These are phyloP conservation scores for Hepsetus odoe DNA, from an alignment of 2,113 vertebrate genomes.

Conservation along the genomic window DNA sequence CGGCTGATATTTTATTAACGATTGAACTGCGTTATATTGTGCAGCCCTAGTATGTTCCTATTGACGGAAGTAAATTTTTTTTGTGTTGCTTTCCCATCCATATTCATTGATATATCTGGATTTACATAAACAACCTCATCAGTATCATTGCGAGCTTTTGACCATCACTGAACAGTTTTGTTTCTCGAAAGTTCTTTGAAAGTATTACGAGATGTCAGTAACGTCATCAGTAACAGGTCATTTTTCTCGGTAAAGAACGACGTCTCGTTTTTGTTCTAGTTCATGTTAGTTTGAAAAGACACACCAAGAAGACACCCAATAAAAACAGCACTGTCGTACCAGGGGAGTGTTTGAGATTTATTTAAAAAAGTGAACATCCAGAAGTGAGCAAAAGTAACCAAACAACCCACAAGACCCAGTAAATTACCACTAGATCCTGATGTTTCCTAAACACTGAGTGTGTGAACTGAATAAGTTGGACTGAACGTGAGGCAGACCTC, in stretches of 20 bases:
- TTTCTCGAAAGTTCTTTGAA: no score
- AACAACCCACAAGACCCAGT: neutral
- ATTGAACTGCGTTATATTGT: no score
- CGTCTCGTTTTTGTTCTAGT: neutral
- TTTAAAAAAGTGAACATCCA: neutral
- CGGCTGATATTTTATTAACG: no score
- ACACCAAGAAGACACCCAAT: neutral
- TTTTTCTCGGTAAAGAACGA: neutral
- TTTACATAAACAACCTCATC: no score
- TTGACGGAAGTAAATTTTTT: no score
- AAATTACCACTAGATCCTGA: neutral
- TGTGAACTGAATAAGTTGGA: neutral
- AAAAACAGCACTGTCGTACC: neutral
- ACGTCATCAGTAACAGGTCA: neutral
- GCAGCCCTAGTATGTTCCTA: no score
- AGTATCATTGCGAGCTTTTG: no score
- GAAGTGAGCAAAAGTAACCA: neutral
- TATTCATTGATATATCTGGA: no score
- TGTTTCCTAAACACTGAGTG: neutral
- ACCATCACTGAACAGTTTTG: no score
- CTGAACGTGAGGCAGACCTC: neutral
- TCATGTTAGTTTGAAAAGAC: neutral
- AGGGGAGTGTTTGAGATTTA: neutral
- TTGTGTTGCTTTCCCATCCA: no score
- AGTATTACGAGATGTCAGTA: neutral